Evolutionary conservation across 1,140 invertebrate species (phyloP), one percentile per base, ranked within the genome.

Genomic region (Bathynomus jamesi): DNA sequence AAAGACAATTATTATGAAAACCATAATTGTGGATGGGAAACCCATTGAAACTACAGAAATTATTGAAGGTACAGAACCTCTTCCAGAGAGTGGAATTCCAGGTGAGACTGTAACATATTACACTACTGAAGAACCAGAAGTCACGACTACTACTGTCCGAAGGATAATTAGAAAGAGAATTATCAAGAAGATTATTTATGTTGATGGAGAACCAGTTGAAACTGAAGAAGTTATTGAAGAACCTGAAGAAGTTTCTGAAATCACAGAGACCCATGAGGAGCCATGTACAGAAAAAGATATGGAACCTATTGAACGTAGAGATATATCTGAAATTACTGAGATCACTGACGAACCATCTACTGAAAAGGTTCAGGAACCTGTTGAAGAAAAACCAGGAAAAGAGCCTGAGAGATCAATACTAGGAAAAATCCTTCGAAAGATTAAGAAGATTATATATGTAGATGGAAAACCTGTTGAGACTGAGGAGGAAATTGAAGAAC

Each of bases 101-200:
- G n/a, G 4, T 8, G n/a, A n/a, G n/a, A n/a, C n/a, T n/a, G n/a
- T n/a, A n/a, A n/a, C n/a, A n/a, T n/a, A n/a, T n/a, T n/a, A 67
- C 21, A 67, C 2, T 5, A 13, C 17, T 32, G 46, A 27, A 69
- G 28, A 63, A 53, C 66, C 71, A 28, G 29, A 73, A 28, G 31
- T 61, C 29, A 89, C 91, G 81, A n/a, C 40, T n/a, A 53, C 67
- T 21, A 69, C 71, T 62, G 3, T 28, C 10, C 64, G 28, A 10
- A 40, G 63, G 27, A 73, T 64, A 13, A 65, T 69, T 25, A 27
- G 40, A 30, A 69, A 62, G 40, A 67, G 32, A 69, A 60, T 65
- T 11, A 69, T 73, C n/a, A 70, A 70, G 28, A 69, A 65, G 40
- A 60, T 65, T 3, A 65, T 64, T 32, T 62, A 67, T 27, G 30